Base-by-base conservation (phyloP, 1,140 invertebrate species). In the Pogonognathellus flavescens region DNA sequence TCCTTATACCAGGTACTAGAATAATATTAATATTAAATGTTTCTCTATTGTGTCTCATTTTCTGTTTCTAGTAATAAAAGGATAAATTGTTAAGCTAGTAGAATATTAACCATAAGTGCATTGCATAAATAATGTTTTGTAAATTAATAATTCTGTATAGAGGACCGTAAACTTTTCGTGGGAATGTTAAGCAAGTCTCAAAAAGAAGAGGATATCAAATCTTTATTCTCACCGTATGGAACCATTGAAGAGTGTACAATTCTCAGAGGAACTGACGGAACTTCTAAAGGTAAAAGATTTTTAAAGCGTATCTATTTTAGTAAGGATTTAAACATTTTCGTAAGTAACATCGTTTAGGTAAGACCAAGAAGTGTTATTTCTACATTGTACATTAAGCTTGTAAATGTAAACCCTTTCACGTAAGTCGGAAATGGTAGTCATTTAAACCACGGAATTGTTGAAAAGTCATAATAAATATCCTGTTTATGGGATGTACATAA, bases 111-210 rank as follows among this genome's bases (percentile, higher is more conserved):
- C n/a, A n/a, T n/a, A n/a, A 41, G 31, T 1, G 31, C 31, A 3
- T 41, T 41, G 31, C n/a, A n/a, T n/a, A n/a, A n/a, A n/a, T n/a
- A n/a, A n/a, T n/a, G n/a, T n/a, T n/a, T n/a, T n/a, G n/a, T n/a
- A n/a, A n/a, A n/a, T n/a, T n/a, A 41, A 41, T 3, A 41, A 41
- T 41, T 41, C 31, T 41, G 6, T 41, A 81, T 90, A 94, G 94
- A 94, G 95, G 96, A 97, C 94, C 94, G 98, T 92, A 99, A 99
- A 94, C 95, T 99, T 93, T 99, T 99, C 93, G 97, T 99, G 93
- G 98, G 98, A 91, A 99, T 99, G 98, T 96, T 99, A 91, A 98
- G 97, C 93, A 99, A 99, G 93, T 97, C 98, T 93, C 98, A 99
- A 92, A 97, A 95, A 89, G 98, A 99, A 94, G 98, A 99, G 90